Evolutionary conservation across 2,113 vertebrate species (phyloP), one percentile per base, ranked within the genome.

Genomic region (Aleadryas rufinucha): DNA sequence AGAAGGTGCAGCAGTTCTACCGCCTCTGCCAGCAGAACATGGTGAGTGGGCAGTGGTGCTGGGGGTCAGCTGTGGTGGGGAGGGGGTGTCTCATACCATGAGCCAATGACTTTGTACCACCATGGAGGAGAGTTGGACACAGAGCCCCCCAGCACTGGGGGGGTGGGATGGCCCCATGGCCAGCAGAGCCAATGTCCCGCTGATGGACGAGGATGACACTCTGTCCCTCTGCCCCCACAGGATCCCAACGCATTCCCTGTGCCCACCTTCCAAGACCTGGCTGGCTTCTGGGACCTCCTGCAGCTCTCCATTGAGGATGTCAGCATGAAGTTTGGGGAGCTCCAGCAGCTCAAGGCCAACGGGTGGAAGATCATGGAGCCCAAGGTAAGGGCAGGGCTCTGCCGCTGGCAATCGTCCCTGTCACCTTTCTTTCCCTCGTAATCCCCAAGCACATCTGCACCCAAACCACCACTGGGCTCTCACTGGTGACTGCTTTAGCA

Each of bases 1-100:
- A 99, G 97, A 99, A 99, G 94, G 99, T 99, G 84, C 99, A 99
- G 97, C 99, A 99, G 98, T 99, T 99, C 96, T 99, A 99, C 97
- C 98, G 99, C 80, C 99, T 99, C 94, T 99, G 99, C 97, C 99
- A 99, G 97, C 99, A 99, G 98, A 99, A 99, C 97, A 98, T 99
- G 99, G 99, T 99, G 97, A 99, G 99, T 77, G 8, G 20, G 24
- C 65, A 87, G 60, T 3, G 0, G 31, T 19, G 87, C 57, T 1
- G 1, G 3, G 60, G 63, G 16, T 7, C 49, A 39, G 27, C 66
- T 31, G 2, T 0, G 42, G 39, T 2, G 11, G 33, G 33, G 1
- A 4, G 5, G 28, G 37, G 6, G 6, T 6, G 37, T 31, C 50
- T 52, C 2, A 2, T 5, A 49, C 57, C 24, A 45, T 78, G 18